phyloP scores from a whole-genome alignment of 2,797 vertebrate genomes.

The Aplochiton taeniatus region DNA sequence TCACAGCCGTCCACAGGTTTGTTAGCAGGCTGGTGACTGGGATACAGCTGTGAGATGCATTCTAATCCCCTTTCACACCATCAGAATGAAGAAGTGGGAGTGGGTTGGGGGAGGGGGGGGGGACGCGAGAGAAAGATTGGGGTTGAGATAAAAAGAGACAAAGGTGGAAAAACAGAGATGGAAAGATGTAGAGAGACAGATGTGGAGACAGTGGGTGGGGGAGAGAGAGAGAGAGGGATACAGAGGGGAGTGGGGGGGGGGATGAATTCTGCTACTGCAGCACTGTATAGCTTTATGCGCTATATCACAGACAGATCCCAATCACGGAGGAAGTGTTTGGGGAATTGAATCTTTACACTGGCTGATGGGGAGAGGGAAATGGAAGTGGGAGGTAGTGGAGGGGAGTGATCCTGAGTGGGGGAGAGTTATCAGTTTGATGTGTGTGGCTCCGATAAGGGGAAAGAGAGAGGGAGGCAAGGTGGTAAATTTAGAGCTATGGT shows the following conservation, averaged over 20 bases:
- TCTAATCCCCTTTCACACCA: conserved; percentile 39
- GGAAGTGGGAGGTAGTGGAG: conserved; percentile 30
- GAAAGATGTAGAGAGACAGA: no score
- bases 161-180: background rate
- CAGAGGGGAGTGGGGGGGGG: conserved; percentile 14
- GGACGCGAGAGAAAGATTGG: background rate
- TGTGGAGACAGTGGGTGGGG: conserved; percentile 18
- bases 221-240: conserved; percentile 26
- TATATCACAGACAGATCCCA: conserved; percentile 28
- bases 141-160: background rate
- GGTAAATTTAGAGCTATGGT: conserved; percentile 55
- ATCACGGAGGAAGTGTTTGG: conserved; percentile 53
- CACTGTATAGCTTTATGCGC: conserved; percentile 32
- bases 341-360: conserved; percentile 66
- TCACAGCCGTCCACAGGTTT: conserved; percentile 26
- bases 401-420: conserved; percentile 13
- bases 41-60: conserved; percentile 45
- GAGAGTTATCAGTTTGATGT: conserved; percentile 45
- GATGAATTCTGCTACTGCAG: conserved; percentile 47
- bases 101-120: background rate
- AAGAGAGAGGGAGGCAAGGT: conserved; percentile 46
- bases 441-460: conserved; percentile 7
- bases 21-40: conserved; percentile 30
- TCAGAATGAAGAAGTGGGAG: background rate
- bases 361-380: conserved; percentile 30